Conservation (phyloP, 2,113 vertebrate species). For the Xiphias gladius region DNA sequence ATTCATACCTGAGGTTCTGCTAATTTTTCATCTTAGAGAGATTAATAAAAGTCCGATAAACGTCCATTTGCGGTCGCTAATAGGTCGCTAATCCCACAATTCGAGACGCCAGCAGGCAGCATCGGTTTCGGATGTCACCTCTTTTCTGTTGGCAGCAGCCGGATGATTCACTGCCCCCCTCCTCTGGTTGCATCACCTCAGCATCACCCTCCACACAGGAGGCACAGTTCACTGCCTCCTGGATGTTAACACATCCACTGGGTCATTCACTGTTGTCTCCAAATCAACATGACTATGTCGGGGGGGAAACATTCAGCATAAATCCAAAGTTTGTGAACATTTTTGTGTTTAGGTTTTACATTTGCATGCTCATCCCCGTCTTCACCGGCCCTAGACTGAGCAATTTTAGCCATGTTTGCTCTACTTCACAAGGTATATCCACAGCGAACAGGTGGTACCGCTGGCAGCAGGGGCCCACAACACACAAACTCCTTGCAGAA, state of each 20-base stretch:
- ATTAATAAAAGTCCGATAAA: not conserved
- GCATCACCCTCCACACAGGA: slow-evolving; percentile 52
- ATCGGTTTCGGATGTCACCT: slow-evolving; percentile 64
- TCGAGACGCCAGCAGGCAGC: slow-evolving; percentile 38
- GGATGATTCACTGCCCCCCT: slow-evolving; percentile 67
- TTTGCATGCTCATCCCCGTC: not conserved
- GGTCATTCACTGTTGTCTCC: not conserved
- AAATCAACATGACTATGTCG: not conserved
- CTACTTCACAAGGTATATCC: too few relatives aligned
- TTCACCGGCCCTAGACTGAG: not conserved
- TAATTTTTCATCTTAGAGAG: not conserved
- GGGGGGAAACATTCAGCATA: not conserved
- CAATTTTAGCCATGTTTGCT: not conserved
- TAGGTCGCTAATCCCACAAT: slow-evolving; percentile 12
- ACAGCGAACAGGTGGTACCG: not conserved
- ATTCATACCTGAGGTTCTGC: slow-evolving; percentile 59
- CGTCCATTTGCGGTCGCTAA: slow-evolving; percentile 26
- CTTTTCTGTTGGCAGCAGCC: slow-evolving; percentile 60
- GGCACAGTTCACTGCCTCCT: not conserved
- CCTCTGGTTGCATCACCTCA: slow-evolving; percentile 77
- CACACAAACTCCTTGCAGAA: not conserved
- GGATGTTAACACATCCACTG: not conserved
- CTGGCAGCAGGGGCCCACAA: not conserved
- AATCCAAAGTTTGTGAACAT: too few relatives aligned
- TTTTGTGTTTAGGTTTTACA: not conserved